Base-by-base conservation (phyloP, 1,140 invertebrate genomes). In the Microplitis demolitor region DNA sequence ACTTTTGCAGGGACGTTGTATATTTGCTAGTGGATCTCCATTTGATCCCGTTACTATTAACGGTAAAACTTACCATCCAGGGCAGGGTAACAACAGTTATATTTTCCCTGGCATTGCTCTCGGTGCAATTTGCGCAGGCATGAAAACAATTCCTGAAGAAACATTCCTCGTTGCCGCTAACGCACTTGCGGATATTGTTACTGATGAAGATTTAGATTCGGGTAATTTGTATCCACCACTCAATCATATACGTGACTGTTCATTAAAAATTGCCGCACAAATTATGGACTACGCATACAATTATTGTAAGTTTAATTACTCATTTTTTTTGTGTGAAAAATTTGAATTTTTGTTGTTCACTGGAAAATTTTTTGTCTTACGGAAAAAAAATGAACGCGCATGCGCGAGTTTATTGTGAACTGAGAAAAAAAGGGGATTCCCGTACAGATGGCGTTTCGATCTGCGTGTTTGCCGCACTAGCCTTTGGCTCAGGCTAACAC, bases 71-170 rank as follows among this genome's bases (percentile, higher is more conserved):
- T 93, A 90, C 79, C 84, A 92, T 80, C 96, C 97, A 1, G 97
- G 97, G 0, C 97, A 99, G 87, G 96, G 96, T 71, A 99, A 99
- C 87, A 99, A 99, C 87, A 93, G 97, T 0, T 99, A 98, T 86
- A 97, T 98, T 78, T 98, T 98, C 89, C 97, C 97, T 14, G 97
- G 97, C 33, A 91, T 98, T 13, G 96, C 95, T 16, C 88, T 98
- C 4, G 97, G 93, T 60, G 93, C 94, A 37, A 92, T 98, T 67
- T 91, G 90, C 78, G 91, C 92, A 51, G 94, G 94, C 64, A 93
- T 97, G 83, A 89, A 92, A 77, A 93, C 91, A 76, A 97, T 98
- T 81, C 91, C 92, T 1, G 95, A 99, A 78, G 93, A 96, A 74
- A 90, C 94, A 34, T 98, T 99, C 90, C 88, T 99, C 9, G 89